Percentiles rank a stretch among this genome's conserved stretches.
Evolutionary conservation across 2,113 vertebrate species (phyloP).

Genomic region (Saguinus imperator): DNA sequence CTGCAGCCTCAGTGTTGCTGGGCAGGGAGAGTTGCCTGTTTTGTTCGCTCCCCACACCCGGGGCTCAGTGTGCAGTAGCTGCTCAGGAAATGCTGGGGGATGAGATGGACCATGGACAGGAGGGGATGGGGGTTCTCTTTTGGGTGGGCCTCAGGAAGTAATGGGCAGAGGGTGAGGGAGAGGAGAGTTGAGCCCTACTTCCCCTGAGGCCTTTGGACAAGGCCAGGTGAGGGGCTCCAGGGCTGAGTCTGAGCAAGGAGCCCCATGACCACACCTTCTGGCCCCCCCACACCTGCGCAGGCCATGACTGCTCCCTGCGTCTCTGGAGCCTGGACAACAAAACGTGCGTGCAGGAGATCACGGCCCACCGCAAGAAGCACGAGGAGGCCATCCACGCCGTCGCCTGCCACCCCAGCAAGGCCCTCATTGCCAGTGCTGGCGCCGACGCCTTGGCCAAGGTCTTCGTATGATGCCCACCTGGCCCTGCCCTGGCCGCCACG

Average conservation of each 20-base stretch:
- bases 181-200: no score
- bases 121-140: background rate
- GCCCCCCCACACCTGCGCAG: conserved; percentile 65
- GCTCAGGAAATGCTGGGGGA: background rate
- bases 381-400: conserved; percentile 95
- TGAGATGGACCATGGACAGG: background rate
- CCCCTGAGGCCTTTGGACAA: background rate
- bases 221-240: background rate
- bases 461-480: conserved; percentile 87
- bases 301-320: conserved; percentile 95
- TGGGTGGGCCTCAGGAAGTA: background rate
- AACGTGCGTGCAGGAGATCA: conserved; percentile 95
- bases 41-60: background rate
- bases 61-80: background rate
- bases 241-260: background rate
- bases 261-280: background rate
- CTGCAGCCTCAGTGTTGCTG: fast-evolving
- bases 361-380: conserved; percentile 94
- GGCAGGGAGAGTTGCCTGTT: background rate
- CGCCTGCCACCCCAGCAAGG: conserved; percentile 93
- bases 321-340: conserved; percentile 95
- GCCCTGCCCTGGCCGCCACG: background rate
- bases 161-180: background rate
- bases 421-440: conserved; percentile 92
- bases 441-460: conserved; percentile 95